Base-by-base conservation (phyloP, 2,888 invertebrate species). In the Pyrgus malvae region DNA sequence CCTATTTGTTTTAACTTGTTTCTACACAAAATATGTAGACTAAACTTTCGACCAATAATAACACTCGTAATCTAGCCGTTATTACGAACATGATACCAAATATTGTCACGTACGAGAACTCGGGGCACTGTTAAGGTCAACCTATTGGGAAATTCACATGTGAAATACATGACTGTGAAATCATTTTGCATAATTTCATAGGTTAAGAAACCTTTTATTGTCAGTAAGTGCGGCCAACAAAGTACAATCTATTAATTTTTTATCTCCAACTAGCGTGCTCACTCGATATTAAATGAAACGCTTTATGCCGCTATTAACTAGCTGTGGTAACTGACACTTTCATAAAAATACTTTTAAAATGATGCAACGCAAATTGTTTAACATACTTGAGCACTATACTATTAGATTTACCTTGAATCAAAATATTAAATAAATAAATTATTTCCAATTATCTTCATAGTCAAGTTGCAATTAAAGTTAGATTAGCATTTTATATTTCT, bases 141-240 rank as follows among this genome's bases (percentile, higher is more conserved):
- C 17, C 44, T 9, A 58, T 75, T 76, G 62, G 62, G 75, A 72
- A 75, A 76, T 68, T 59, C 60, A 66, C 67, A 61, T 70, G 62
- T 69, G 68, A 69, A 74, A 73, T 64, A 64, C 66, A 62, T 59
- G 59, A 46, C 64, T 65, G 63, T 64, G 62, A 65, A 69, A 72
- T 66, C 65, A 68, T 72, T 76, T 75, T 74, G 69, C 72, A 74
- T 76, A 73, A 74, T 70, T 74, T 70, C 67, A 68, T 66, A 64
- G 61, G 58, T 76, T 71, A 67, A 59, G 75, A 73, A 74, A 78
- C 66, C 65, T 64, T 69, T 67, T 68, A 66, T 70, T 54, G 62
- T 63, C 60, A 58, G 62, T 55, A 45, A 58, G 31, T 44, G 38
- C 55, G 44, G 48, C 33, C 40, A 23, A 42, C 12, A 11, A 37